Evolutionary conservation across 2,888 invertebrate species (phyloP).

Genomic region (Peribatodes rhomboidaria): DNA sequence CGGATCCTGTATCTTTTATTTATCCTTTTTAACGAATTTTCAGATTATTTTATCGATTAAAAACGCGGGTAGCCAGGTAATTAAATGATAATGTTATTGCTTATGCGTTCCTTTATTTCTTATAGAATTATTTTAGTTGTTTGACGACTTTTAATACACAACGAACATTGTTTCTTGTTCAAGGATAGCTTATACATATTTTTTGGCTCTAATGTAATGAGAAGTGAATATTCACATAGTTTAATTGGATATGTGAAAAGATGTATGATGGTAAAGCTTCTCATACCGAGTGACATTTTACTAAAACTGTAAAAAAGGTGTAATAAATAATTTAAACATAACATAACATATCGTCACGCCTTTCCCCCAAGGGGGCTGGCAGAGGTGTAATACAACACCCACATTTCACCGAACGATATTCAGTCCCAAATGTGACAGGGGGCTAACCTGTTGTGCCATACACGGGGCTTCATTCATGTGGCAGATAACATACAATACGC

Average conservation of each 20-base stretch:
- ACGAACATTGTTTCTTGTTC: background rate
- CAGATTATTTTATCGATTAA: conserved; percentile 44
- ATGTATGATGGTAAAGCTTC: no score
- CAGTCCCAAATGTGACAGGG: no score
- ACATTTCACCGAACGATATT: no score
- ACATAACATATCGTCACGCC: no score
- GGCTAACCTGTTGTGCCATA: no score
- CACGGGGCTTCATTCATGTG: no score
- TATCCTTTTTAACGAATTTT: conserved; percentile 57
- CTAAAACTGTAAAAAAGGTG: no score
- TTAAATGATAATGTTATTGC: conserved; percentile 55
- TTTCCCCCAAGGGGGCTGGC: no score
- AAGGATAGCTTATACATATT: background rate
- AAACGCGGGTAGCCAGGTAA: conserved; percentile 59
- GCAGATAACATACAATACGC: no score
- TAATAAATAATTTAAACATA: no score
- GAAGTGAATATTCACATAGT: background rate
- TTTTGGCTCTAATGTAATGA: background rate
- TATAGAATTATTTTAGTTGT: conserved; percentile 26
- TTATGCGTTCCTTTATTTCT: conserved; percentile 26
- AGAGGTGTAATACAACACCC: no score
- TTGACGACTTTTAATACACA: background rate
- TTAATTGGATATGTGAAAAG: background rate
- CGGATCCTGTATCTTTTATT: conserved; percentile 59
- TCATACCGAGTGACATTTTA: no score